Evolutionary conservation across 2,113 vertebrate species (phyloP), one percentile per base, ranked within the genome.

Genomic region (Microcebus jonahi): DNA sequence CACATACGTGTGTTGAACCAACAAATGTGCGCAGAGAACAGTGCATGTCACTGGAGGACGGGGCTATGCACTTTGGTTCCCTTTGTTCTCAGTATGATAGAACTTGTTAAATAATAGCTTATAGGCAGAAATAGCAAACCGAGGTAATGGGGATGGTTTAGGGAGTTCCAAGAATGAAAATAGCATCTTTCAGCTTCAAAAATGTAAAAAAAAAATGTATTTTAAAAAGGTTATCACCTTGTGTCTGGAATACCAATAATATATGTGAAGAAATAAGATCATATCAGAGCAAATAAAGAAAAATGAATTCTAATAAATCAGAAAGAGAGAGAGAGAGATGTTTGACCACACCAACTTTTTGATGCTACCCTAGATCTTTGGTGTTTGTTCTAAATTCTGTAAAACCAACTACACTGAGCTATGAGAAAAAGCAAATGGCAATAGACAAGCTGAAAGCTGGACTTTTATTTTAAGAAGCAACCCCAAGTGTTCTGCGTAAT

Each of bases 341-440:
- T 27, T 76, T 3, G 3, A 39, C 42, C 17, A 83, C 12, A 29
- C 8, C 61, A 75, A 18, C 36, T 31, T 77, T 95, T 86, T 34
- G 61, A 59, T 88, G 48, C 39, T 36, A 53, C 20, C 23, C 31
- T 45, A 53, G 11, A 80, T 67, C 91, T 85, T 92, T 55, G 36
- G 27, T n/a, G 65, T 94, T 88, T 92, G 50, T n/a, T 82, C 70
- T 97, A 90, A 94, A 84, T 84, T 96, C 75, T 75, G 27, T 91
- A 89, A 94, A 95, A 53, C n/a, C 73, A 61, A 68, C 3, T 48
- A 31, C 18, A 29, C 18, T 23, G 34, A 89, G 27, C 73, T 73
- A 7, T 21, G 61, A 90, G 73, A 48, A 95, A 50, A 89, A 59
- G 48, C 53, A 86, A 39, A 92, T 80, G 57, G 71, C 36, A 65